Percentiles rank a stretch among this genome's conserved stretches.
Conservation (phyloP, 2,113 vertebrate genomes). For the Nansenia antarctica region DNA sequence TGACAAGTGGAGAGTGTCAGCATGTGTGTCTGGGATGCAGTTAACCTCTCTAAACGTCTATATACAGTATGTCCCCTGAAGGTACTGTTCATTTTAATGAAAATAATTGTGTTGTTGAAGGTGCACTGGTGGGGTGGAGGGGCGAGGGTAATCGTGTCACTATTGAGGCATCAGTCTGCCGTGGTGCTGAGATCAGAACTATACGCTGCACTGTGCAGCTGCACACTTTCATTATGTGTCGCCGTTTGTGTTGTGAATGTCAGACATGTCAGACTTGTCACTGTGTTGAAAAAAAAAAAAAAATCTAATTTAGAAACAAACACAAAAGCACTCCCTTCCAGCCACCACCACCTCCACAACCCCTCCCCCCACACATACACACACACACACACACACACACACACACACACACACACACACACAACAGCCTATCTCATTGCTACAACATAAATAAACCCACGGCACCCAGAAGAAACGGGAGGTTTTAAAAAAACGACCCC, state of each 20-base stretch:
- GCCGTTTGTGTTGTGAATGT: conserved; percentile 48
- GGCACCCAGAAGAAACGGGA: conserved; percentile 31
- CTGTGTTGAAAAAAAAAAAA: conserved; percentile 36
- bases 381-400: conserved; percentile 41
- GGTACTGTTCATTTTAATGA: conserved; percentile 57
- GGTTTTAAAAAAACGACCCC: conserved; percentile 49
- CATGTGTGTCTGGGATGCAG: conserved; percentile 28
- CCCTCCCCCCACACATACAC: conserved; percentile 6
- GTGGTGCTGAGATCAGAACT: conserved; percentile 37
- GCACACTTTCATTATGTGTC: conserved; percentile 49
- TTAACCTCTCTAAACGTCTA: not conserved
- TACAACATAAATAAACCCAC: conserved; percentile 43
- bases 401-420: conserved; percentile 41
- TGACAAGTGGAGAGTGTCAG: conserved; percentile 41
- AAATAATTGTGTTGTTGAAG: conserved; percentile 52
- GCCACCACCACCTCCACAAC: conserved; percentile 31
- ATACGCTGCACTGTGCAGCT: not conserved
- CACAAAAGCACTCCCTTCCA: conserved; percentile 33
- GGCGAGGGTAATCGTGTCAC: conserved; percentile 3
- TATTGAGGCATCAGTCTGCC: conserved; percentile 8
- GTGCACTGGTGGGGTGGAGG: conserved; percentile 19
- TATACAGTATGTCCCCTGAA: conserved; percentile 43
- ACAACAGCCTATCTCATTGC: conserved; percentile 39
- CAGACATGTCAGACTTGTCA: conserved; percentile 54
- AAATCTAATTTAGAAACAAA: conserved; percentile 52